Base-by-base conservation (phyloP, 2,113 vertebrate species). In the Ophthalmolycus amberensis region DNA sequence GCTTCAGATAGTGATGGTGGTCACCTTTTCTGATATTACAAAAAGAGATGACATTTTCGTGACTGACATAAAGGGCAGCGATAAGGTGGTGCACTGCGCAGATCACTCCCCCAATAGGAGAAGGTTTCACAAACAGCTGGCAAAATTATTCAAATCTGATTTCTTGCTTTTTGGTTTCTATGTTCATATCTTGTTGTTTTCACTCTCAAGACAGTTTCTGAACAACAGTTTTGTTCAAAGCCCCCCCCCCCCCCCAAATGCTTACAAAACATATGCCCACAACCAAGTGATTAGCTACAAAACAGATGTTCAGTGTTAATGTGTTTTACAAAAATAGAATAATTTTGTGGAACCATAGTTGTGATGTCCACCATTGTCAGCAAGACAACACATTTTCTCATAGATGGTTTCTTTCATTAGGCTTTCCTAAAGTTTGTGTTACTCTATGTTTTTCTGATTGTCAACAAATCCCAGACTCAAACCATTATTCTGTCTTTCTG, bases 1-100 rank as follows among this genome's bases (percentile, higher is more conserved):
- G 16, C 50, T 73, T 29, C 27, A 75, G 56, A 77, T 66, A 68
- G 40, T 1, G 38, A 27, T 10, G 58, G 29, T 11, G 56, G 38
- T 71, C 56, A 72, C 46, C 37, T 65, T 76, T 48, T 38, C 10
- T 22, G 20, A 22, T 54, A 42, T 40, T 65, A 56, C 42, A 65
- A 66, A 65, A 67, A 60, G 2, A 72, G 66, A 38, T 66, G 80
- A 78, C 75, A 84, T 84, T 87, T 75, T 59, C 27, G 34, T 37
- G 20, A n/a, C 12, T 58, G 5, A 18, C 60, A 29, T 16, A 81
- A 86, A 84, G 84, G 78, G 58, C 64, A 82, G 12, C 0, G 65
- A 74, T 85, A 74, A 77, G 15, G 48, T 34, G 37, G 3, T 44
- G 44, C 22, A 29, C 52, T 6, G 10, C 6, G 59, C 18, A 52